These are phyloP conservation scores for Chrysodeixis includens DNA, from an alignment of 2,888 invertebrate genomes.

Conservation along the genomic window DNA sequence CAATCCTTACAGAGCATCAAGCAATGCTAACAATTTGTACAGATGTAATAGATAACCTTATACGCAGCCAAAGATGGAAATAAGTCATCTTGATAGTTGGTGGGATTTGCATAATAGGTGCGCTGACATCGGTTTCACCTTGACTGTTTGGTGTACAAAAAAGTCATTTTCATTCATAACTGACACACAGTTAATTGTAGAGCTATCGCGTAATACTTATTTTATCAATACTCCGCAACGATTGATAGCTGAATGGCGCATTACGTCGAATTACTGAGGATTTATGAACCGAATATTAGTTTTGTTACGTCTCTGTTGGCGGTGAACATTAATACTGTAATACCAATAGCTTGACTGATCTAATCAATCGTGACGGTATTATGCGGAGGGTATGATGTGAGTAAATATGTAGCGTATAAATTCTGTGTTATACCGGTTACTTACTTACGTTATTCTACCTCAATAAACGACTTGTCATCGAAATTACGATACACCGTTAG, in stretches of 20 bases:
- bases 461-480: slow-evolving; percentile 23
- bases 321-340: slow-evolving; percentile 3
- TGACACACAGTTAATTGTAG: slow-evolving; percentile 20
- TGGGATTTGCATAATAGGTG: slow-evolving; percentile 62
- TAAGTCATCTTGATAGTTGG: slow-evolving; percentile 54
- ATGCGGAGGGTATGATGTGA: slow-evolving; percentile 18
- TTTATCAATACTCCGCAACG: slow-evolving; percentile 27
- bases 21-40: slow-evolving; percentile 41
- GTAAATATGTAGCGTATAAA: slow-evolving; percentile 30
- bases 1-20: slow-evolving; percentile 29
- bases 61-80: slow-evolving; percentile 58
- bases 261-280: slow-evolving; percentile 23
- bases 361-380: slow-evolving; percentile 20
- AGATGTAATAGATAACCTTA: slow-evolving; percentile 54
- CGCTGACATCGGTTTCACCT: slow-evolving; percentile 63
- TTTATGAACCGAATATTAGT: slow-evolving; percentile 20
- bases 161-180: slow-evolving; percentile 46
- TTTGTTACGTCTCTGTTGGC: slow-evolving; percentile 10
- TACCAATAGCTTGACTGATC: slow-evolving; percentile 5
- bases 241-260: slow-evolving; percentile 29
- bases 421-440: neutral
- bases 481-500: slow-evolving; percentile 19
- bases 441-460: slow-evolving; percentile 36
- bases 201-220: slow-evolving; percentile 30
- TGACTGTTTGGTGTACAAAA: slow-evolving; percentile 53